These are phyloP conservation scores for Phylloscopus trochilus DNA, from an alignment of 2,113 vertebrate species.

Conservation along the genomic window DNA sequence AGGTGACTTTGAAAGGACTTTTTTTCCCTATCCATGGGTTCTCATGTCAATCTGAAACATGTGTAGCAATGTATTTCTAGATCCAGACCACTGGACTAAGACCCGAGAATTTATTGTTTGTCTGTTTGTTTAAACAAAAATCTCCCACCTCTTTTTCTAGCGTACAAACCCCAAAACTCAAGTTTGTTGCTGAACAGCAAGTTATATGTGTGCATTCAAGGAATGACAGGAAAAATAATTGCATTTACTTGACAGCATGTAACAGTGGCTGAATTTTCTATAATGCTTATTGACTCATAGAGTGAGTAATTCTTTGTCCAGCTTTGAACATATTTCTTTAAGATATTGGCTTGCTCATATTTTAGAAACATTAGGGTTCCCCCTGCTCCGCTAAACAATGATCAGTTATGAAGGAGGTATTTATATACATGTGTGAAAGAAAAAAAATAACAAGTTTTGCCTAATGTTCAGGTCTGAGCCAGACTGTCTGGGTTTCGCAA, in stretches of 20 bases:
- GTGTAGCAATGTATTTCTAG: neutral
- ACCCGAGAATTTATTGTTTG: neutral
- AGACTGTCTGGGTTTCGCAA: neutral
- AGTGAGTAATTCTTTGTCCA: neutral
- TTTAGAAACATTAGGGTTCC: neutral
- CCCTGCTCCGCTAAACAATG: neutral
- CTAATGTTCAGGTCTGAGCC: neutral
- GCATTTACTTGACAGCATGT: neutral
- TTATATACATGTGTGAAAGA: neutral
- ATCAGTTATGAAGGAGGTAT: neutral
- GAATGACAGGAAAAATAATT: neutral
- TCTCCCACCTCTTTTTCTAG: neutral
- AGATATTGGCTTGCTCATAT: neutral
- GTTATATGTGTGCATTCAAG: neutral
- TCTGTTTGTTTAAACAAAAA: neutral
- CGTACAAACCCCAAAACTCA: neutral
- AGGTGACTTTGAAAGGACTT: neutral
- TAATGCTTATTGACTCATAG: neutral
- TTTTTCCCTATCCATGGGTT: neutral
- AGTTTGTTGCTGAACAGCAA: neutral
- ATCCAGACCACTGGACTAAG: neutral
- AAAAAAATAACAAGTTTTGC: neutral
- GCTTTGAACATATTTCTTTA: neutral
- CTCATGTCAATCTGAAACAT: neutral
- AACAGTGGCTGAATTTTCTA: neutral